Base-by-base conservation (phyloP, 2,113 vertebrate species). In the Sturnira hondurensis region DNA sequence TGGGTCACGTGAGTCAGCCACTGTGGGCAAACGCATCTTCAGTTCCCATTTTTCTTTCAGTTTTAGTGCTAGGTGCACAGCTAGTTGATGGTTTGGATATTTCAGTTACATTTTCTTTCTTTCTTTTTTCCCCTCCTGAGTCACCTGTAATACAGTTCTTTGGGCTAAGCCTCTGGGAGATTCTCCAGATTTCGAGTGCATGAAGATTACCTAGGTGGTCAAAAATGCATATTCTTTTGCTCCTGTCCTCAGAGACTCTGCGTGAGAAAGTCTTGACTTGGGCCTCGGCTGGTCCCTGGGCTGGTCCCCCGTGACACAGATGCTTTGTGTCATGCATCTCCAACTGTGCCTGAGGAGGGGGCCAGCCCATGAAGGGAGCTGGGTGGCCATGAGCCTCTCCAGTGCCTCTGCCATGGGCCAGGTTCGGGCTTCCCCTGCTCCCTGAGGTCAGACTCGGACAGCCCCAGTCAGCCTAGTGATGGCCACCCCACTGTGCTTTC, bases 401-500 rank as follows among this genome's bases (percentile, higher is more conserved):
- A 2, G 12, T n/a, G 14, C 24, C 52, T 91, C 45, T 70, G 76
- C 24, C 11, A 0, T 19, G 22, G 52, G 88, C 45, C 13, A 4
- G 22, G 12, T n/a, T n/a, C 36, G 17, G 38, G 33, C 52, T 68
- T 77, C 78, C 68, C 17, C 22, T 58, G 38, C 84, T 91, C 47
- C 45, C n/a, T 65, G 47, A 91, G 61, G 41, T 11, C 38, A 73
- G 58, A 33, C n/a, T 45, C 22, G 77, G 31, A 47, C 3, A 47
- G 11, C 20, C 76, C 33, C 7, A 45, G 14, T 24, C 54, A 54
- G 47, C 80, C 71, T 11, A 70, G 5, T 80, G 38, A 96, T 50
- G 71, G 0, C 41, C 92, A 14, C 85, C 89, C 26, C 36, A 28
- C 36, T 96, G 1, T 96, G 52, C 95, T 97, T 93, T 52, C 97